phyloP scores from a whole-genome alignment of 1,140 invertebrate species.

The Aporrectodea caliginosa region DNA sequence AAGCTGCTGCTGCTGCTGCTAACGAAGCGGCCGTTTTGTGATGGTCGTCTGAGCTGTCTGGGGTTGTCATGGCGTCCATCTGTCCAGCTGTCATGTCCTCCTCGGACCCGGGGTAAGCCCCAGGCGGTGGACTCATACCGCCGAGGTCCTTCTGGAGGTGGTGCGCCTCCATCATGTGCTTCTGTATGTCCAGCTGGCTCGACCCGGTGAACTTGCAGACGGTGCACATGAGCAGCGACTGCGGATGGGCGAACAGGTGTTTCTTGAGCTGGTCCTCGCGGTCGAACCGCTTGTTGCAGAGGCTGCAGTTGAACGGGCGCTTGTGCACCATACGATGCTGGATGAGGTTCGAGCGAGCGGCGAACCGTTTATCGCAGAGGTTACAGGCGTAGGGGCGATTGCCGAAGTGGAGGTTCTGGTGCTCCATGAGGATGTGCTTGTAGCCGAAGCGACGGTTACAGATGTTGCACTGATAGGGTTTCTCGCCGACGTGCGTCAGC shows the following conservation, averaged over 20 bases:
- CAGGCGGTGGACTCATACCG: conserved; percentile 8
- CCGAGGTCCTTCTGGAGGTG: conserved; percentile 9
- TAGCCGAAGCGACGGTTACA: conserved; percentile 38
- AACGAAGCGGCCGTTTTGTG: conserved; percentile 38
- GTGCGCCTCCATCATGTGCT: conserved; percentile 43
- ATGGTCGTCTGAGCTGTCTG: conserved; percentile 18
- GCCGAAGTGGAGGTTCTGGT: conserved; percentile 49
- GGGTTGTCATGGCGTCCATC: conserved; percentile 12
- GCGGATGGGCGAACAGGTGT: conserved; percentile 43
- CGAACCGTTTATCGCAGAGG: conserved; percentile 48
- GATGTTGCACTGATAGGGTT: conserved; percentile 46
- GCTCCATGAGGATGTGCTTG: conserved; percentile 46
- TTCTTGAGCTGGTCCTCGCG: conserved; percentile 43
- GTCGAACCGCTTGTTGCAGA: conserved; percentile 46
- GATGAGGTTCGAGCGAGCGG: conserved; percentile 41
- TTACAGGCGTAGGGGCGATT: conserved; percentile 48
- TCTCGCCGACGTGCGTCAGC: conserved; percentile 46
- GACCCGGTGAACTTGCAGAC: conserved; percentile 41
- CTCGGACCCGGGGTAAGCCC: neutral
- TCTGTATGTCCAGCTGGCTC: conserved; percentile 39
- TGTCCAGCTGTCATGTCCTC: neutral
- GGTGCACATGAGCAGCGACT: conserved; percentile 40
- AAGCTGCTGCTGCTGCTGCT: conserved; percentile 24
- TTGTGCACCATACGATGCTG: conserved; percentile 45
- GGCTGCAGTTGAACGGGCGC: conserved; percentile 32